Evolutionary conservation across 2,888 invertebrate genomes (phyloP), one percentile per base, ranked within the genome.

Genomic region (Oscheius onirici): DNA sequence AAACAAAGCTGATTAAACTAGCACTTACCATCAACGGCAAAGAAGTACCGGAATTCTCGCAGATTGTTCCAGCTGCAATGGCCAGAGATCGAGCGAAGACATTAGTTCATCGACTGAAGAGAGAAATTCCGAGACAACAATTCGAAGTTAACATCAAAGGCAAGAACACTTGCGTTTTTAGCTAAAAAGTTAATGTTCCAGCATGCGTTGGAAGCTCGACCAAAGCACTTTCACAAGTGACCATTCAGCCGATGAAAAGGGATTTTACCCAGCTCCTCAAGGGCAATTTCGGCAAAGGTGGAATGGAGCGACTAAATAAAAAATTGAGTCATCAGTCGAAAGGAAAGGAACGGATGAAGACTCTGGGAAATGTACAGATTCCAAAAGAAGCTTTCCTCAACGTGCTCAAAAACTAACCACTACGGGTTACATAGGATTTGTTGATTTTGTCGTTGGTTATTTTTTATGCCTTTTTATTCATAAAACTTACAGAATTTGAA

Each of bases 301-400:
- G 83, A 51, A 82, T 81, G 83, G 86, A 85, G 52, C 74, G 97
- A 83, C 92, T 92, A 87, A 94, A 92, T 91, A 97, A 97, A 88
- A 90, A 97, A 41, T 88, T 97, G 22, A 92, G 92, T 75, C 92
- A 93, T 86, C 97, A 99, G 90, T 91, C 93, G 0, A 95, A 95
- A 84, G 97, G 97, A 8, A 97, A 97, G 88, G 94, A 94, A 89
- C 92, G 92, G 88, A 93, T 97, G 94, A 91, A 93, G 85, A 92
- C 92, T 91, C 91, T 96, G 73, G 96, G 95, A 58, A 95, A 94
- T 87, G 93, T 99, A 79, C 92, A 93, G 84, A 90, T 97, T 81
- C 95, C 97, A 2, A 92, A 94, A 88, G 93, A 97, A 88, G 95
- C 95, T 1, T 97, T 97, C 88, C 93, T 97, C 49, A 86, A 84